Conservation (phyloP, 1,140 invertebrate genomes). For the Drosophila cardini region DNA sequence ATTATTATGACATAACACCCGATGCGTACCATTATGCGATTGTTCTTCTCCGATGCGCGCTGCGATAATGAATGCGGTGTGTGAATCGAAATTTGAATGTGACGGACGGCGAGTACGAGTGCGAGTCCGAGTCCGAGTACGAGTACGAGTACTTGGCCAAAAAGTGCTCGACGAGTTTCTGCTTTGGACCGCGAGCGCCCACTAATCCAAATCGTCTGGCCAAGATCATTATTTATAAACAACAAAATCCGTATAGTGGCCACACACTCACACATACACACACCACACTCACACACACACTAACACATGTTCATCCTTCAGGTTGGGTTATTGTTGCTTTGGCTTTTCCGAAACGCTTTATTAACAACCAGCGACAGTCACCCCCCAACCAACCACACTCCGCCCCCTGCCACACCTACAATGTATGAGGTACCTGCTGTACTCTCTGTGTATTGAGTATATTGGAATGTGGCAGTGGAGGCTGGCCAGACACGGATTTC, state of each 20-base stretch:
- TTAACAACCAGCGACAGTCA: constrained; percentile 47
- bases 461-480: constrained; percentile 70
- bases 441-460: constrained; percentile 39
- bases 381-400: neutral
- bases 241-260: constrained; percentile 75
- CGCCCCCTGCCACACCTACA: neutral
- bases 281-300: constrained; percentile 52
- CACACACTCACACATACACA: constrained; percentile 63
- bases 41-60: constrained; percentile 42
- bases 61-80: constrained; percentile 49
- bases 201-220: constrained; percentile 78
- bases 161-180: constrained; percentile 47
- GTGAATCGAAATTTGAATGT: constrained; percentile 15
- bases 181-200: constrained; percentile 74
- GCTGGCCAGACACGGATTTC: constrained; percentile 64
- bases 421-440: constrained; percentile 3
- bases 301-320: constrained; percentile 52
- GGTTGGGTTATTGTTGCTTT: constrained; percentile 77
- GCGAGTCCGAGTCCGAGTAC: constrained; percentile 21
- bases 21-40: constrained; percentile 58
- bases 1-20: constrained; percentile 30
- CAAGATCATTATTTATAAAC: constrained; percentile 83
- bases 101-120: neutral
- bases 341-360: constrained; percentile 68
- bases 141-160: constrained; percentile 18